These are phyloP conservation scores for Pelvicachromis taeniatus DNA, from an alignment of 2,113 vertebrate genomes.

Conservation along the genomic window DNA sequence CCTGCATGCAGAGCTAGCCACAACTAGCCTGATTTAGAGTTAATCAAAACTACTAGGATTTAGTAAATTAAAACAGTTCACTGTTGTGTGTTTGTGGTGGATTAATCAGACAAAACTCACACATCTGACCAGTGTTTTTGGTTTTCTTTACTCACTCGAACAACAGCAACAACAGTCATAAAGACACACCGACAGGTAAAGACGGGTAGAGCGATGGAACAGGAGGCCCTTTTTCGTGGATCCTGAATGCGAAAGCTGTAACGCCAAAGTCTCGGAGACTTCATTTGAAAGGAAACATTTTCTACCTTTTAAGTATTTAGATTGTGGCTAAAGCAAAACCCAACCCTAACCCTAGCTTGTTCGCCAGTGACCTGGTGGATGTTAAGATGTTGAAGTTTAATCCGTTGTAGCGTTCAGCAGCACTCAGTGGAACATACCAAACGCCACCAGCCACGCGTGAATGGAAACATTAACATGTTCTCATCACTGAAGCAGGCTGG, in stretches of 20 bases:
- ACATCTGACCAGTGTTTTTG: neutral
- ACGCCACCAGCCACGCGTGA: neutral
- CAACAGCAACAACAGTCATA: neutral
- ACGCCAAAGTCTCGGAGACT: neutral
- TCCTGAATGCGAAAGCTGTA: neutral
- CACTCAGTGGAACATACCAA: neutral
- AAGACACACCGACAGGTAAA: neutral
- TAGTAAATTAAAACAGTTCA: neutral
- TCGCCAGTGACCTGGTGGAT: accelerated
- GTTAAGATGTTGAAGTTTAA: neutral
- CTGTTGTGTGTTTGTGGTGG: neutral
- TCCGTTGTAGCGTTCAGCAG: neutral
- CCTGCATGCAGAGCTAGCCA: neutral
- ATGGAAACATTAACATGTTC: neutral
- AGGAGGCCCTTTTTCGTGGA: neutral
- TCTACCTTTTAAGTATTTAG: neutral
- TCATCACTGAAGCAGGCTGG: neutral
- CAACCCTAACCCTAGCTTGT: too few relatives aligned
- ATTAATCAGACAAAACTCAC: neutral
- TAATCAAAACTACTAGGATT: neutral
- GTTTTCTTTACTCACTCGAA: neutral
- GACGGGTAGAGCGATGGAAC: neutral
- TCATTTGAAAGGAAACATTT: neutral
- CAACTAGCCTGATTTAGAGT: neutral
- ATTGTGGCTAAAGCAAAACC: neutral